Evolutionary conservation across 2,888 invertebrate genomes (phyloP).

Genomic region (Lasioglossum oenotherae): DNA sequence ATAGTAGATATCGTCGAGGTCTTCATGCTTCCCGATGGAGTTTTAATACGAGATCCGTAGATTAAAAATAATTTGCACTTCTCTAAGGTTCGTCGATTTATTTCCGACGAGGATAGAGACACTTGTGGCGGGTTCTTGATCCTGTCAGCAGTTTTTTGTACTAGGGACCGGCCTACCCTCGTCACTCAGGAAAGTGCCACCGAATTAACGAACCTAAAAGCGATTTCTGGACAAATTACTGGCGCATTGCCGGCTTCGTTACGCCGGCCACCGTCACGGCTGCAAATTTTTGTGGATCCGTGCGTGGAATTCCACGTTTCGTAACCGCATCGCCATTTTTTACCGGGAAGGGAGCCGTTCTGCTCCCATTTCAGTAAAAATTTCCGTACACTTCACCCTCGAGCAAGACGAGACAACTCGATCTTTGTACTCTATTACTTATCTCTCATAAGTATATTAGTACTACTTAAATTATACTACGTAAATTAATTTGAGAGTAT

Average conservation of each 20-base stretch:
- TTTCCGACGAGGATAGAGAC: slow-evolving; percentile 28
- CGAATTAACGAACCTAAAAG: slow-evolving; percentile 66
- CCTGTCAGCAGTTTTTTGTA: slow-evolving; percentile 54
- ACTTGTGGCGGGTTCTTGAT: slow-evolving; percentile 44
- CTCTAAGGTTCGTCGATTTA: slow-evolving; percentile 6
- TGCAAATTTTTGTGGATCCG: slow-evolving; percentile 26
- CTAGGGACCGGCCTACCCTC: slow-evolving; percentile 54
- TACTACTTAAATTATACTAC: too few relatives aligned
- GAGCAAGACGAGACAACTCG: neutral
- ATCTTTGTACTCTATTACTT: neutral
- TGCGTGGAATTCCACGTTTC: slow-evolving; percentile 19
- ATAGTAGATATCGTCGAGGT: neutral
- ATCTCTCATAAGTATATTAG: neutral
- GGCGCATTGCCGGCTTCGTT: slow-evolving; percentile 39
- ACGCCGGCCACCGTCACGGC: slow-evolving; percentile 41
- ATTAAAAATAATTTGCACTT: neutral
- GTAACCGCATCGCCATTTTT: slow-evolving; percentile 45
- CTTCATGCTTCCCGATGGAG: slow-evolving; percentile 18
- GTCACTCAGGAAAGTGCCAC: slow-evolving; percentile 61
- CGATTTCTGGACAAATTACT: slow-evolving; percentile 53
- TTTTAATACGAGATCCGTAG: neutral
- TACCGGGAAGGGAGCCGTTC: slow-evolving; percentile 6
- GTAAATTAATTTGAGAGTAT: too few relatives aligned
- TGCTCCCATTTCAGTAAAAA: neutral
- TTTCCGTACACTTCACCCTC: neutral